A percentile compares a stretch with the other conserved stretches of the same genome.
Conservation (phyloP, 1,140 invertebrate species). For the Bradynema listronoti region DNA sequence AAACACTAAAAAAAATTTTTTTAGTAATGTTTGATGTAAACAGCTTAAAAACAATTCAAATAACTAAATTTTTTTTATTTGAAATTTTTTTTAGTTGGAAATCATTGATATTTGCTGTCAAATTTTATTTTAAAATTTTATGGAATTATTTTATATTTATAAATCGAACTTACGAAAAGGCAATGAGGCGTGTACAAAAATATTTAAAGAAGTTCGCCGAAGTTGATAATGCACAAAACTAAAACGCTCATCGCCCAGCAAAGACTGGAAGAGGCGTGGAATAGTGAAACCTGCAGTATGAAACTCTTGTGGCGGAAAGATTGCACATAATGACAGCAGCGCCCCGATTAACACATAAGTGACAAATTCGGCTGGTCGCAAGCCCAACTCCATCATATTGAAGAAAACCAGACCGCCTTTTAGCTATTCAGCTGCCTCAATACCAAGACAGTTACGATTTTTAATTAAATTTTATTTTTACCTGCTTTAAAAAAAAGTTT, state of each 20-base stretch:
- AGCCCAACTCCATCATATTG: slow-evolving; percentile 27
- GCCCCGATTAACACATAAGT: slow-evolving; percentile 15
- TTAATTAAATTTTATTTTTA: too few species aligned
- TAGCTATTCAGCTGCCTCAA: too few species aligned
- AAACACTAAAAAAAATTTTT: slow-evolving; percentile 25
- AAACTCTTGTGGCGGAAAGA: slow-evolving; percentile 23
- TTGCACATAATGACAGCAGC: slow-evolving; percentile 18
- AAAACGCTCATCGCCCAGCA: slow-evolving; percentile 29
- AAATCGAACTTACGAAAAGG: slow-evolving; percentile 21
- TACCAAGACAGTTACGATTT: too few species aligned
- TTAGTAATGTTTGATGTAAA: slow-evolving; percentile 2
- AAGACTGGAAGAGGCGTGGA: slow-evolving; percentile 20
- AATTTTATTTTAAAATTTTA: too few species aligned
- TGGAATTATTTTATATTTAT: too few species aligned
- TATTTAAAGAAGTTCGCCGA: slow-evolving; percentile 17
- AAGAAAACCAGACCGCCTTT: too few species aligned
- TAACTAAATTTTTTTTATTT: neutral
- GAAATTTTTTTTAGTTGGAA: too few species aligned
- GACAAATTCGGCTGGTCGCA: slow-evolving; percentile 15
- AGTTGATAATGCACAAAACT: slow-evolving; percentile 31
- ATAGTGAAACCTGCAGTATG: slow-evolving; percentile 30
- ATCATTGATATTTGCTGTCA: too few species aligned
- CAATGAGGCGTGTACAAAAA: slow-evolving; percentile 23
- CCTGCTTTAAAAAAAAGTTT: too few species aligned
- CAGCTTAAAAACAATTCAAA: slow-evolving; percentile 1